Conservation (phyloP, 2,888 invertebrate genomes). For the Blera fallax region DNA sequence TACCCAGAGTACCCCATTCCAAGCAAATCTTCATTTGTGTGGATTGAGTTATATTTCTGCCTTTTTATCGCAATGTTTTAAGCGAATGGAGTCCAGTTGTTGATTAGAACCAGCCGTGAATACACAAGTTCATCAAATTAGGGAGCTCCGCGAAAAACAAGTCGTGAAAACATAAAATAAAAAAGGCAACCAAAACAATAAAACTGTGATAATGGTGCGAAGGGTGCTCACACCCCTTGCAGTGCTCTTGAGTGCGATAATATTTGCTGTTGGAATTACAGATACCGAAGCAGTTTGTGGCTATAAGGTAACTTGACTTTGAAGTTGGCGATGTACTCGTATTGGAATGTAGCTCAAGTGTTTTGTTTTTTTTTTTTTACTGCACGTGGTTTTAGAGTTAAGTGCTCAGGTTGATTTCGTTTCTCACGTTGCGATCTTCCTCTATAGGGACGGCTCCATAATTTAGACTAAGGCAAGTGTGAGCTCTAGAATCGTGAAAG, state of each 20-base stretch:
- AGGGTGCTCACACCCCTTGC: constrained; percentile 26
- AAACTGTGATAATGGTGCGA: constrained; percentile 39
- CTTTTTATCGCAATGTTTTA: constrained; percentile 40
- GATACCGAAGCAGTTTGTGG: constrained; percentile 49
- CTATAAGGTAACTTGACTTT: constrained; percentile 48
- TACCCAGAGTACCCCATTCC: neutral
- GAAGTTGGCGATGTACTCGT: too few species aligned
- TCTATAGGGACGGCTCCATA: too few species aligned
- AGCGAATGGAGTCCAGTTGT: constrained; percentile 51
- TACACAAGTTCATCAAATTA: constrained; percentile 10
- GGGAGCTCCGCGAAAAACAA: neutral
- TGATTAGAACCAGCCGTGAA: constrained; percentile 41
- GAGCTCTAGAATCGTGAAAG: neutral
- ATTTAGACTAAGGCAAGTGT: neutral
- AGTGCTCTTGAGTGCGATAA: constrained; percentile 11
- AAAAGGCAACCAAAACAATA: neutral
- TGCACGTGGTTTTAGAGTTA: neutral
- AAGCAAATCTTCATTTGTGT: neutral
- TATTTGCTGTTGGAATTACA: constrained; percentile 3
- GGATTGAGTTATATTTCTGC: constrained; percentile 7
- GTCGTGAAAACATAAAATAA: neutral
- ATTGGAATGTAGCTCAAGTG: neutral
- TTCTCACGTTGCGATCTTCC: too few species aligned
- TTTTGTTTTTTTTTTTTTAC: neutral
- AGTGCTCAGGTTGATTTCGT: neutral